These are phyloP conservation scores for Callopanchax toddi DNA, from an alignment of 2,113 vertebrate genomes.

Conservation along the genomic window DNA sequence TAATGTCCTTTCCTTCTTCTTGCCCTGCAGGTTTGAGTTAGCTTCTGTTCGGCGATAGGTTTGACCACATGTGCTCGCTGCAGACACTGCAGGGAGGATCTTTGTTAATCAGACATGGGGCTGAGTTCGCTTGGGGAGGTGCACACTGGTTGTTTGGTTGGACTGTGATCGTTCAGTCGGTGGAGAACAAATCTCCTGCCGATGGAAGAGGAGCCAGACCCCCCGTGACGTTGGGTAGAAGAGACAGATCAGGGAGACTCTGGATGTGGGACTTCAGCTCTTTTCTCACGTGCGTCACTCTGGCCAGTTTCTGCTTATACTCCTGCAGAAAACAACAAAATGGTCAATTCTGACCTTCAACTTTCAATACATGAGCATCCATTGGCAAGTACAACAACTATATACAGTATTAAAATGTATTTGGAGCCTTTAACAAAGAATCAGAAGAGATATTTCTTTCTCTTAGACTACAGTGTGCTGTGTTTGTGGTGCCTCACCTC, in stretches of 20 bases:
- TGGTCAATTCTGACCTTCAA: no score
- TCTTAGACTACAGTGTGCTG: no score
- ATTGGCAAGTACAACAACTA: no score
- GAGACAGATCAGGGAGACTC: conserved; percentile 95
- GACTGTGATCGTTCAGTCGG: conserved; percentile 83
- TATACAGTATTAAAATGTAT: no score
- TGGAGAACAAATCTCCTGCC: conserved; percentile 97
- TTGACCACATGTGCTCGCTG: conserved; percentile 30
- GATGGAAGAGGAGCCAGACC: conserved; percentile 95
- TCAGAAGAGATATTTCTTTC: neutral
- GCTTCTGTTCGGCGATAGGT: conserved; percentile 11
- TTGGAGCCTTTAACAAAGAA: neutral
- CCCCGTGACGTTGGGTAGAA: conserved; percentile 94
- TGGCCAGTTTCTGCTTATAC: conserved; percentile 96
- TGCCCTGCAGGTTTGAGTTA: conserved; percentile 27
- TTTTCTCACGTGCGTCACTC: conserved; percentile 96
- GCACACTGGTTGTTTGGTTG: neutral
- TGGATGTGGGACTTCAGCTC: conserved; percentile 99
- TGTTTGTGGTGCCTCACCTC: conserved; percentile 89
- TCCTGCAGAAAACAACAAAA: conserved; percentile 80
- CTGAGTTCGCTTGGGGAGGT: conserved; percentile 25
- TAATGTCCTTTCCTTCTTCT: conserved; percentile 25
- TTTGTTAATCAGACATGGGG: conserved; percentile 42
- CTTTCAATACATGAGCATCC: no score
- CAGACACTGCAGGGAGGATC: conserved; percentile 30